These are phyloP conservation scores for Rhynchophorus ferrugineus DNA, from an alignment of 1,140 invertebrate genomes.

Conservation along the genomic window DNA sequence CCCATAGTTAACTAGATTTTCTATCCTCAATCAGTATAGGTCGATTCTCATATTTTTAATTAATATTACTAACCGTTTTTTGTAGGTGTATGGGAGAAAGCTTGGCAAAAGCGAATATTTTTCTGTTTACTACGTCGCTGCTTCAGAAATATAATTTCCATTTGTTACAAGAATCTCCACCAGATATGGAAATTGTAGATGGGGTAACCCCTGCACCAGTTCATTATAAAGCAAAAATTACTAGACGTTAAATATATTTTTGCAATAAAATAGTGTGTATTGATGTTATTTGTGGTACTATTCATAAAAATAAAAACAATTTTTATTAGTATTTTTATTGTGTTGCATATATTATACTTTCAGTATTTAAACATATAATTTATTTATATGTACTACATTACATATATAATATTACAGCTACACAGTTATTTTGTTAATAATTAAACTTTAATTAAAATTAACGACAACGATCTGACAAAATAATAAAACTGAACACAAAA, in stretches of 20 bases:
- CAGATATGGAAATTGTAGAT: slow-evolving; percentile 57
- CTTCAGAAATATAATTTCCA: slow-evolving; percentile 70
- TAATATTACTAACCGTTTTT: neutral
- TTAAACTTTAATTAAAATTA: no score
- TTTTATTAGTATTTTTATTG: no score
- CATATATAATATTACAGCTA: no score
- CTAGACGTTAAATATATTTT: slow-evolving; percentile 24
- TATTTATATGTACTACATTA: no score
- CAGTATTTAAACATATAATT: no score
- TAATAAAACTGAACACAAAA: no score
- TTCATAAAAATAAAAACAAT: no score
- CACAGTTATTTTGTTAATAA: no score
- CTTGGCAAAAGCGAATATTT: slow-evolving; percentile 76
- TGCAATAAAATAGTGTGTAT: no score
- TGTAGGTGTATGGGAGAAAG: slow-evolving; percentile 80
- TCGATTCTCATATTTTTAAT: neutral
- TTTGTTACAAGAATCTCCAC: slow-evolving; percentile 52
- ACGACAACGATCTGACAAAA: no score
- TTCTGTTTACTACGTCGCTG: slow-evolving; percentile 69
- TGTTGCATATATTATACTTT: no score
- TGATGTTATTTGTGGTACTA: no score
- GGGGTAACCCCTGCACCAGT: slow-evolving; percentile 66
- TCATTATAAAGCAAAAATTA: slow-evolving; percentile 60
- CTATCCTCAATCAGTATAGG: neutral
- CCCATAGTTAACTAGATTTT: neutral